phyloP scores from a whole-genome alignment of 2,113 vertebrate species.

The Athene cunicularia region DNA sequence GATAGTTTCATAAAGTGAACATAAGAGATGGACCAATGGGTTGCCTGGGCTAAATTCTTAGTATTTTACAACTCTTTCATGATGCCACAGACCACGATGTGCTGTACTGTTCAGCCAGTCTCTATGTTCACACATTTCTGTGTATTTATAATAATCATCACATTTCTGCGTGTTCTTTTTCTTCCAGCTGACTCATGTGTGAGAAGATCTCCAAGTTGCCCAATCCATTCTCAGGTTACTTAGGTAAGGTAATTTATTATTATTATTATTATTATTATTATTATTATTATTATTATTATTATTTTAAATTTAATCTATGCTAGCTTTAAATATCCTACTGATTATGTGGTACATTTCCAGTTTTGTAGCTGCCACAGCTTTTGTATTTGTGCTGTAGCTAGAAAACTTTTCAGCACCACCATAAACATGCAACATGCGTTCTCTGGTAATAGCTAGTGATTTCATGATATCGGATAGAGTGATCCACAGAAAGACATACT shows the following conservation, averaged over 20 bases:
- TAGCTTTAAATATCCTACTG: neutral
- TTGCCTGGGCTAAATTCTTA: neutral
- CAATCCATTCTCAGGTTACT: neutral
- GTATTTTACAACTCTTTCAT: neutral
- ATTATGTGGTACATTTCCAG: neutral
- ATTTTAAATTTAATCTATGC: too few species aligned
- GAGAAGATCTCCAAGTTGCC: neutral
- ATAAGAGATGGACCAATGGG: neutral
- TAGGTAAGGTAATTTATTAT: neutral
- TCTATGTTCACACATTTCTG: neutral
- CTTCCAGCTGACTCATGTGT: neutral
- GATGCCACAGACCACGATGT: accelerated
- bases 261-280: neutral
- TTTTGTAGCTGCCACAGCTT: neutral
- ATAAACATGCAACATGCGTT: neutral
- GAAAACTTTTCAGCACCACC: neutral
- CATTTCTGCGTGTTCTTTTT: neutral
- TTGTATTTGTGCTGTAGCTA: neutral
- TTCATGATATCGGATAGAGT: neutral
- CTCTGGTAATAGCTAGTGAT: neutral
- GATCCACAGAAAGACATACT: neutral
- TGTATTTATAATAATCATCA: neutral
- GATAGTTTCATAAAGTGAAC: neutral
- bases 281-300: neutral
- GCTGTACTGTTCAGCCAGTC: neutral